Conservation (phyloP, 1,140 invertebrate species). For the Thaumetopoea pityocampa region DNA sequence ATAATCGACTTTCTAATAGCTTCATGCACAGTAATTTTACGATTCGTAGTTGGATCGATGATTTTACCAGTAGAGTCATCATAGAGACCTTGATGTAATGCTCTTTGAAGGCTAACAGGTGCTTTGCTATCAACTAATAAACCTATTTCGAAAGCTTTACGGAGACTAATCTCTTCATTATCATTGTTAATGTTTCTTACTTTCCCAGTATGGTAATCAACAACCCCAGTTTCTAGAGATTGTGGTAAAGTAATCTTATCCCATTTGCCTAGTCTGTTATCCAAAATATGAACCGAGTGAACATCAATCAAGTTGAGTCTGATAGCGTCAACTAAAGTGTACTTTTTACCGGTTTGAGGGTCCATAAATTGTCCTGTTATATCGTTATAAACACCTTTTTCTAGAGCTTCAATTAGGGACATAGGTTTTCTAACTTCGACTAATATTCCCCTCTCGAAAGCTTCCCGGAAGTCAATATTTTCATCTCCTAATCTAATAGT, state of each 20-base stretch:
- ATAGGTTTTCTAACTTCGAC: constrained; percentile 88
- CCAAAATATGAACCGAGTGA: constrained; percentile 89
- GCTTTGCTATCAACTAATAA: constrained; percentile 88
- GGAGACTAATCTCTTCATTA: constrained; percentile 83
- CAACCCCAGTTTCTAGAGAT: constrained; percentile 84
- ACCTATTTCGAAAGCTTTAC: constrained; percentile 88
- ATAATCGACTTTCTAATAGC: constrained; percentile 87
- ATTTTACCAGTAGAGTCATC: constrained; percentile 89
- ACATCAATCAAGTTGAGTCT: constrained; percentile 86
- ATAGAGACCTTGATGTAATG: constrained; percentile 91
- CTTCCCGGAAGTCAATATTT: constrained; percentile 89
- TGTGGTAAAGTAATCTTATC: constrained; percentile 85
- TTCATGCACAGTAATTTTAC: constrained; percentile 89
- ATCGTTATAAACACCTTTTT: constrained; percentile 89
- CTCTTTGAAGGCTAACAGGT: constrained; percentile 89
- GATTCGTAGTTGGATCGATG: constrained; percentile 84
- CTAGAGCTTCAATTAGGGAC: constrained; percentile 88
- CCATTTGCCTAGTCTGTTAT: constrained; percentile 85
- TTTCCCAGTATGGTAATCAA: constrained; percentile 84
- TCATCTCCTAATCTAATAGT: constrained; percentile 79
- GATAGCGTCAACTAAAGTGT: constrained; percentile 86
- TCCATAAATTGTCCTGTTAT: constrained; percentile 86
- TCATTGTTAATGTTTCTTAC: constrained; percentile 82
- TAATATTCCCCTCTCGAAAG: constrained; percentile 88
- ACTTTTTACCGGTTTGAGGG: constrained; percentile 83